A percentile compares a stretch with the other conserved stretches of the same genome.
These are phyloP conservation scores for Lissocephala sabroskyi DNA, from an alignment of 2,888 invertebrate species.

Conservation along the genomic window DNA sequence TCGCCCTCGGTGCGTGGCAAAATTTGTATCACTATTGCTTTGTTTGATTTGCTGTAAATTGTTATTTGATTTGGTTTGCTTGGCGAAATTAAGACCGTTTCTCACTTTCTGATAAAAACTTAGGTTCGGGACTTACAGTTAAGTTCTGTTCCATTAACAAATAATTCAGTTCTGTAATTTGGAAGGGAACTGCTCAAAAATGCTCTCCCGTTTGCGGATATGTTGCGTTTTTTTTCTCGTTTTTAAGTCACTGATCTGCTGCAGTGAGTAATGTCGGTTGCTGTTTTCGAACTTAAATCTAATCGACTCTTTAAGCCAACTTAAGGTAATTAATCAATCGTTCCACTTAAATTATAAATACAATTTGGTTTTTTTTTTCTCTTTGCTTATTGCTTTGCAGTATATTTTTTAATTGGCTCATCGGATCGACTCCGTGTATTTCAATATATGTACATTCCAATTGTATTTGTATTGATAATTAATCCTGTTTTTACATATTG, in stretches of 20 bases:
- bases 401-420: too few relatives aligned
- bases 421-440: too few relatives aligned
- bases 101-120: constrained; percentile 55
- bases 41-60: constrained; percentile 42
- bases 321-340: too few relatives aligned
- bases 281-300: constrained; percentile 27
- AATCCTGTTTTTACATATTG: constrained; percentile 41
- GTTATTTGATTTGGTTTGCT: constrained; percentile 30
- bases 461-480: constrained; percentile 25
- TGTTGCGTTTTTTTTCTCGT: constrained; percentile 38
- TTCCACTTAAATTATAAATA: constrained; percentile 3
- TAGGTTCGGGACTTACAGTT: neutral
- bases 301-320: too few relatives aligned
- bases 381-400: too few relatives aligned
- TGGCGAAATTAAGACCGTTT: constrained; percentile 20
- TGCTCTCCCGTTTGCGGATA: constrained; percentile 33
- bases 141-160: neutral
- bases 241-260: too few relatives aligned
- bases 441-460: constrained; percentile 39
- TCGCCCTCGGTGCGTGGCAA: constrained; percentile 9
- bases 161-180: neutral
- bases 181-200: constrained; percentile 8
- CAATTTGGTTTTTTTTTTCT: neutral
- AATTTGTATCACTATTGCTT: constrained; percentile 52
- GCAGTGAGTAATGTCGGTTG: constrained; percentile 4